Base-by-base conservation (phyloP, 2,113 vertebrate species). In the Hepsetus odoe region DNA sequence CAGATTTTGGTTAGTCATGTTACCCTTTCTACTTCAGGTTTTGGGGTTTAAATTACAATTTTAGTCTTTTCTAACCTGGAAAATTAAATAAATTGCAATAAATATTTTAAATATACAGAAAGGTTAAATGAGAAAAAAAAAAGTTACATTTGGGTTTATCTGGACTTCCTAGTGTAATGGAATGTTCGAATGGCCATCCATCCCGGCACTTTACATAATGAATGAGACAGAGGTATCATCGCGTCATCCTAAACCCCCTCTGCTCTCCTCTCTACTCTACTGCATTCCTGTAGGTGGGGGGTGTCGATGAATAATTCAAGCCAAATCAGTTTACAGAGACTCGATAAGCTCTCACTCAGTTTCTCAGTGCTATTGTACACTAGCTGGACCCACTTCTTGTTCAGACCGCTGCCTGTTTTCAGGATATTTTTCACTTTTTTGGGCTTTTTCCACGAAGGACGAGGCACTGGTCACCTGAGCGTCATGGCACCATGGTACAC, bases 401-500 rank as follows among this genome's bases (percentile, higher is more conserved):
- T 35, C 14, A 13, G 55, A 14, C 67, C 28, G 22, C 64, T 12
- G 59, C 9, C 49, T 4, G 44, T 78, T 64, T 53, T 64, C 49
- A 3, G 30, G 14, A 68, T 66, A 58, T 74, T 65, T 78, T 38
- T 11, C 1, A 12, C 16, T 74, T 35, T 46, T 24, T 3, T 40
- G 55, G 61, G n/a, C n/a, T 7, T 44, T 74, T 77, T 81, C 22
- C 16, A 49, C 59, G 73, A 76, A 77, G 71, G 65, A 74, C 18
- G 35, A 35, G 14, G 33, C 38, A 58, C 68, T 65, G 67, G 74
- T 76, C 55, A 62, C 40, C 40, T 30, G 67, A 82, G 80, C 66
- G 77, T 84, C 86, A 87, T 87, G 86, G 86, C 68, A 85, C 22
- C 77, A 87, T 87, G 86, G 76, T 85, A 42, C 67, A 80, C 74